Evolutionary conservation across 2,797 vertebrate genomes (phyloP).

Genomic region (Alectoris magna): DNA sequence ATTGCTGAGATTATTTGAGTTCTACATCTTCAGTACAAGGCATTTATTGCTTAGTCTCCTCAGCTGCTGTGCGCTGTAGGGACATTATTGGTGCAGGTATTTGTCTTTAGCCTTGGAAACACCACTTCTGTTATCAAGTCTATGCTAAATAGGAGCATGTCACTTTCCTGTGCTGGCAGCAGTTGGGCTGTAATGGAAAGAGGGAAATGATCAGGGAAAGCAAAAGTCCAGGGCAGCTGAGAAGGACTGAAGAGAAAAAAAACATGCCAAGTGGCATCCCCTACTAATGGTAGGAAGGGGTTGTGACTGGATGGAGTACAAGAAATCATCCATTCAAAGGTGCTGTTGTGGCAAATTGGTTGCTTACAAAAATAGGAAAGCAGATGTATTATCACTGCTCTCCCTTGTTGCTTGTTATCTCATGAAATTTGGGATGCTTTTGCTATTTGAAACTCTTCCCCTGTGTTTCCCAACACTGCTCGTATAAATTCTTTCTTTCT

Average conservation of each 20-base stretch:
- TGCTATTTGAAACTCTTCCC: not conserved
- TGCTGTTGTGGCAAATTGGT: not conserved
- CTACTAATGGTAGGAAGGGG: not conserved
- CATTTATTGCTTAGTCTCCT: not conserved
- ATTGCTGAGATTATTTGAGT: not conserved
- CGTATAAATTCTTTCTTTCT: not conserved
- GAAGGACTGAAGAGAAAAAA: not conserved
- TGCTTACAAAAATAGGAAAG: not conserved
- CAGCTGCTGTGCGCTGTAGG: not conserved
- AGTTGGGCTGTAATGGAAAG: not conserved
- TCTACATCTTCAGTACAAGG: not conserved
- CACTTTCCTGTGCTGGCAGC: constrained; percentile 34
- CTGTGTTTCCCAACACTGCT: not conserved
- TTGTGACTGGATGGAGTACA: not conserved
- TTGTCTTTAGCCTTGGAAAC: not conserved
- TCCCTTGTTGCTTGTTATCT: not conserved
- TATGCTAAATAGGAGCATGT: not conserved
- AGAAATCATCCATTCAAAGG: not conserved
- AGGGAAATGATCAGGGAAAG: constrained; percentile 16
- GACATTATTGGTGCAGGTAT: not conserved
- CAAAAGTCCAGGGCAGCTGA: not conserved
- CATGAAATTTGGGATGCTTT: not conserved
- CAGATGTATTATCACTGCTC: not conserved
- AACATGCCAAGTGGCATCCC: not conserved
- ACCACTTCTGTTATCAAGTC: not conserved